Base-by-base conservation (phyloP, 2,113 vertebrate species). In the Falco punctatus region DNA sequence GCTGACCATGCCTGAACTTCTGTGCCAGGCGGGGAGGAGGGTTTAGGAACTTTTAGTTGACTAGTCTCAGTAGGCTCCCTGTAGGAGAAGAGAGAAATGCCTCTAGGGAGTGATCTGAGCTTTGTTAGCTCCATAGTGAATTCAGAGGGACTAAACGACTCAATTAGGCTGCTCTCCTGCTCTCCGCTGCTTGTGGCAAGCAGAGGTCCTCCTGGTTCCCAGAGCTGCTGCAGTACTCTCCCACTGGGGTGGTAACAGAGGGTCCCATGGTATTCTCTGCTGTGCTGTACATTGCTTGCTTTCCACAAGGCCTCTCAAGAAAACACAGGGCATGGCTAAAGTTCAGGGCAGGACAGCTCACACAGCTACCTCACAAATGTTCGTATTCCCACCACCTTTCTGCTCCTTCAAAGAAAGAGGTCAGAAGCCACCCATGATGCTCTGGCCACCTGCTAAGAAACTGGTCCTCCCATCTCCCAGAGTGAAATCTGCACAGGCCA, bases 211-310 rank as follows among this genome's bases (percentile, higher is more conserved):
- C 52, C 49, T 66, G 62, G 9, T 20, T 91, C 23, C 18, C 44
- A 28, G 38, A 52, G 33, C 54, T 86, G 71, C 44, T 86, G 55
- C 8, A 11, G 11, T 38, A 4, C 1, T 1, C 42, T 62, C 46
- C 30, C 15, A 3, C 6, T n/a, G 9, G 26, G 11, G 13, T 59
- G 51, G 19, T 66, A 30, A 16, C n/a, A 46, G 33, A 78, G 33
- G 33, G 18, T 65, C 33, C 48, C 1, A 0, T 49, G 44, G 51
- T 70, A 13, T 59, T 59, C 55, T 67, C n/a, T 71, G 32, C 38
- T 75, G 42, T 0, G 0, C 42, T 73, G 22, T 59, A 11, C 5
- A 1, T 71, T 57, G 16, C 22, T 82, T 80, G 38, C 5, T 65
- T 17, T 44, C 28, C 23, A 7, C 21, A 49, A 64, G 11, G 21